Conservation (phyloP, 2,888 invertebrate species). For the Phoenoteleia sp. region DNA sequence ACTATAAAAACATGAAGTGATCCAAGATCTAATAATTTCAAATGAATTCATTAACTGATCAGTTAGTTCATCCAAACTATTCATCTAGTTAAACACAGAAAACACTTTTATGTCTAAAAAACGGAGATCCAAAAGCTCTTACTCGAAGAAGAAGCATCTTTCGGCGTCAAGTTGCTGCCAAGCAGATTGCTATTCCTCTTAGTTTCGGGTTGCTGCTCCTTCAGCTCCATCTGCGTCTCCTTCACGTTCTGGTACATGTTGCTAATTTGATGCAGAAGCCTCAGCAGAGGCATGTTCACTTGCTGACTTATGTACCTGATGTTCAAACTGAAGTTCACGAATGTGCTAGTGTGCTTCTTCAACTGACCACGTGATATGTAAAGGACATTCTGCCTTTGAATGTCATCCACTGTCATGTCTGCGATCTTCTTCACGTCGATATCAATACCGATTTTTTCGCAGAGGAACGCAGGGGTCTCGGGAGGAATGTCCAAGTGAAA, state of each 20-base stretch:
- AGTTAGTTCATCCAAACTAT: too few relatives aligned
- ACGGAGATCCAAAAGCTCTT: too few relatives aligned
- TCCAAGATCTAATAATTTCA: too few relatives aligned
- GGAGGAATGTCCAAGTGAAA: slow-evolving; percentile 89
- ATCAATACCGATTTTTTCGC: slow-evolving; percentile 96
- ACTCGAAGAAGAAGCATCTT: slow-evolving; percentile 90
- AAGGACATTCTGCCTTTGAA: slow-evolving; percentile 93
- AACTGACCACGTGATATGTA: slow-evolving; percentile 95
- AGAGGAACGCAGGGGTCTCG: slow-evolving; percentile 96
- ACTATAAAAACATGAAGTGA: too few relatives aligned
- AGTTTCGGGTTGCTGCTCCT: slow-evolving; percentile 89
- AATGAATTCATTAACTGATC: too few relatives aligned
- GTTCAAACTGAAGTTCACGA: slow-evolving; percentile 96
- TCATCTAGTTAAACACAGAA: too few relatives aligned
- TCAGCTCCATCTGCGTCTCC: slow-evolving; percentile 96
- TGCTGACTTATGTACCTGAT: slow-evolving; percentile 97
- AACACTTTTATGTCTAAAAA: too few relatives aligned
- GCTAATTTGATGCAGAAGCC: slow-evolving; percentile 97
- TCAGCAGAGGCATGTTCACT: slow-evolving; percentile 98
- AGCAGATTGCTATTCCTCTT: slow-evolving; percentile 84
- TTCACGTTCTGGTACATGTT: slow-evolving; percentile 99
- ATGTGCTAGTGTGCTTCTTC: slow-evolving; percentile 96
- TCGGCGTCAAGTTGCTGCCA: slow-evolving; percentile 87
- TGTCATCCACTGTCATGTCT: slow-evolving; percentile 95
- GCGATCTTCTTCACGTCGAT: slow-evolving; percentile 96